Percentiles rank a stretch among this genome's conserved stretches.
Conservation (phyloP, 2,113 vertebrate genomes). For the Hippolais icterina region DNA sequence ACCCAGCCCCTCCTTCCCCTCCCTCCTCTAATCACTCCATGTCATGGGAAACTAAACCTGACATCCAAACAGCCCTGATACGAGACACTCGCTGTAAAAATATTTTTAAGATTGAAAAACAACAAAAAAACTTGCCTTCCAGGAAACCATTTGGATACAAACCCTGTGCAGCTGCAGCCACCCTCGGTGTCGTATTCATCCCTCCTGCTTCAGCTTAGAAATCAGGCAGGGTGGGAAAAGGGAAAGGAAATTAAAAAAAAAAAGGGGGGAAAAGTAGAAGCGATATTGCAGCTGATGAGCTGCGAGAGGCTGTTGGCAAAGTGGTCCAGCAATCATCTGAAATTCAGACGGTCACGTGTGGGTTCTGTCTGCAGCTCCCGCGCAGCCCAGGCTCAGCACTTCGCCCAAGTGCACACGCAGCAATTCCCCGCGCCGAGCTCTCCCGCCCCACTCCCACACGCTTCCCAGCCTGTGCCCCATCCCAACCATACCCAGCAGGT, state of each 20-base stretch:
- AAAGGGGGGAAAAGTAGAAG: background rate
- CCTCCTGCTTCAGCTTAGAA: background rate
- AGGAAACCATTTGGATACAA: conserved; percentile 49
- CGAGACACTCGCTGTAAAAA: background rate
- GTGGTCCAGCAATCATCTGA: conserved; percentile 44
- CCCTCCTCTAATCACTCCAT: background rate
- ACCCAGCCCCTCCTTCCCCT: background rate
- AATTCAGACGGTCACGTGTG: conserved; percentile 52
- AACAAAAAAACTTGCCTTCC: conserved; percentile 9
- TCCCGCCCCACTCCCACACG: background rate
- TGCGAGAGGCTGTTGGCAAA: conserved; percentile 23
- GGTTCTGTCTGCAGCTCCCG: conserved; percentile 39
- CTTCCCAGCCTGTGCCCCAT: background rate
- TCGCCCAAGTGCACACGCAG: conserved; percentile 27
- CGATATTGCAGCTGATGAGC: background rate
- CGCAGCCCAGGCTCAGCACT: conserved; percentile 7
- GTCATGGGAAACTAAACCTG: conserved; percentile 45
- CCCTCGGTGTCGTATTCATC: background rate
- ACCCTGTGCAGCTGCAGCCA: conserved; percentile 34
- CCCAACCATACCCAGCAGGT: background rate
- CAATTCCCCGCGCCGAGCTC: background rate
- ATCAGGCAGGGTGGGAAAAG: background rate
- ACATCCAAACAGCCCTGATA: background rate
- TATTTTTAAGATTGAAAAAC: background rate
- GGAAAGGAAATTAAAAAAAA: background rate